These are phyloP conservation scores for Leptodactylus fallax DNA, from an alignment of 2,797 vertebrate species.

Conservation along the genomic window DNA sequence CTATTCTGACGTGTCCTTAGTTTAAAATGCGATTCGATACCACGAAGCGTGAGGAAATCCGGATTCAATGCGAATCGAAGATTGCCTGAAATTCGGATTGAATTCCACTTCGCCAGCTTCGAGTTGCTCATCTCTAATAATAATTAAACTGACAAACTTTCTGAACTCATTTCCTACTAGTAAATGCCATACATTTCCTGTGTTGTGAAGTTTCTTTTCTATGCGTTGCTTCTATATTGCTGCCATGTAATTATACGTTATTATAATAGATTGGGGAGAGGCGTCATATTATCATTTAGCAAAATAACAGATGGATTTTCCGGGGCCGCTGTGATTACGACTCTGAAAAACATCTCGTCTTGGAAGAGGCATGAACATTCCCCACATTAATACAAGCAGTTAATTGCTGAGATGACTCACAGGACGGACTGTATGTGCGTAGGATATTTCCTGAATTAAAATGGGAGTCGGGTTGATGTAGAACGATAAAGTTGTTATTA, in stretches of 20 bases:
- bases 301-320: slow-evolving; percentile 61
- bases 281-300: slow-evolving; percentile 48
- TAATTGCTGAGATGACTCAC: slow-evolving; percentile 56
- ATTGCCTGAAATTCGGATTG: too few relatives aligned
- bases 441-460: slow-evolving; percentile 56
- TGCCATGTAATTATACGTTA: slow-evolving; percentile 34
- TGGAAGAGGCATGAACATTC: slow-evolving; percentile 32
- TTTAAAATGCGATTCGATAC: too few relatives aligned
- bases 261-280: not conserved
- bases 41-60: too few relatives aligned
- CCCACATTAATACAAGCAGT: slow-evolving; percentile 40
- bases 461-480: not conserved
- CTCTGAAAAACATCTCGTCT: slow-evolving; percentile 44
- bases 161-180: not conserved
- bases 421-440: slow-evolving; percentile 4
- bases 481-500: not conserved
- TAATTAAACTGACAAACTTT: not conserved
- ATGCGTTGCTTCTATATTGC: not conserved
- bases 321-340: slow-evolving; percentile 29
- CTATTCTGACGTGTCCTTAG: too few relatives aligned
- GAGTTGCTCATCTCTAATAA: too few relatives aligned
- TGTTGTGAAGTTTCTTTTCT: slow-evolving; percentile 1
- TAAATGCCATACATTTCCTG: not conserved
- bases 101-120: too few relatives aligned
- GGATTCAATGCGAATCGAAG: too few relatives aligned